phyloP scores from a whole-genome alignment of 2,113 vertebrate genomes.

The Percina caprodes region DNA sequence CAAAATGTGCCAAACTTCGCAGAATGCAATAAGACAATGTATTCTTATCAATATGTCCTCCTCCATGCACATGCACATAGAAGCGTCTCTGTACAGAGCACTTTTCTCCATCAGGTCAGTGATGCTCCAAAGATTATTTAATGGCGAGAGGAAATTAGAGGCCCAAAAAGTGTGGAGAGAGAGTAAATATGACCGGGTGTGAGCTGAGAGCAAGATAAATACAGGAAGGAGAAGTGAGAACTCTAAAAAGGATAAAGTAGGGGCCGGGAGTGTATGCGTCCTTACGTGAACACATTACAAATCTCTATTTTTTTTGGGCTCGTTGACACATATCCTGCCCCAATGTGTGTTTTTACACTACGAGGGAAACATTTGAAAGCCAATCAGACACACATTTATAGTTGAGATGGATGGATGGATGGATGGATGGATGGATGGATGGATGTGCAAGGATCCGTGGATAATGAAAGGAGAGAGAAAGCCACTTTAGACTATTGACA shows the following conservation, averaged over 20 bases:
- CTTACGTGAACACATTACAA: background rate
- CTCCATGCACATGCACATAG: background rate
- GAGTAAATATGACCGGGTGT: background rate
- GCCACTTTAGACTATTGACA: slow-evolving; percentile 60
- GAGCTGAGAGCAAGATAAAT: slow-evolving; percentile 2
- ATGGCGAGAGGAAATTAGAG: slow-evolving; percentile 19
- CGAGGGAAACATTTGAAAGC: background rate
- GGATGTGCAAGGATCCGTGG: background rate
- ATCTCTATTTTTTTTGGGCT: background rate
- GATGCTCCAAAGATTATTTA: slow-evolving; percentile 50
- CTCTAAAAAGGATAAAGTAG: background rate
- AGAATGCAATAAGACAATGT: background rate
- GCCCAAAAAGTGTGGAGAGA: background rate
- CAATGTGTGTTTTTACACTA: background rate
- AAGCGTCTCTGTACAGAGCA: slow-evolving; percentile 6
- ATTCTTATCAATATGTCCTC: background rate
- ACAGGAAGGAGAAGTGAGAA: background rate
- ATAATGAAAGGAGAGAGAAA: slow-evolving; percentile 26
- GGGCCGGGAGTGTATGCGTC: background rate
- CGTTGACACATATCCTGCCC: background rate
- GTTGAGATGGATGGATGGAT: background rate
- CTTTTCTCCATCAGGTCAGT: background rate
- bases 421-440: background rate
- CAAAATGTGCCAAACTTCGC: background rate
- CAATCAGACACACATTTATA: background rate